Conservation (phyloP, 2,797 vertebrate species). For the Sebastes oblongus region DNA sequence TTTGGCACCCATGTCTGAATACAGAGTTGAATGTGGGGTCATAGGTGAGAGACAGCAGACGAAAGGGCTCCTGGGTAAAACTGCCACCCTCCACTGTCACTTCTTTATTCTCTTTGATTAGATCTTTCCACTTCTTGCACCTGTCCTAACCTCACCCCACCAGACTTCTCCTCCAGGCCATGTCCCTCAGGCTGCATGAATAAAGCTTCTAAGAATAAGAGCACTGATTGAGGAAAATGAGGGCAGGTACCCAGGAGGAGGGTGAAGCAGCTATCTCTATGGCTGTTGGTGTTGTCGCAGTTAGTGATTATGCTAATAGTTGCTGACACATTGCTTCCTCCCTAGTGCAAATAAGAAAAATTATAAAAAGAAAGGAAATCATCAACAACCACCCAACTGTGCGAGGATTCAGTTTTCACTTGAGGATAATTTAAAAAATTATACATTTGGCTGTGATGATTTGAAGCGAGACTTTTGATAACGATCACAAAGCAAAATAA, state of each 20-base stretch:
- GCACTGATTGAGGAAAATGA: constrained; percentile 50
- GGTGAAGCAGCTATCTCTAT: neutral
- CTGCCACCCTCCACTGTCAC: constrained; percentile 25
- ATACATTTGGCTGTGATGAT: neutral
- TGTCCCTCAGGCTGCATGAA: constrained; percentile 42
- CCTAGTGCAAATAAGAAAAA: neutral
- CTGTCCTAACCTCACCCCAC: neutral
- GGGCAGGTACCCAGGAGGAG: constrained; percentile 28
- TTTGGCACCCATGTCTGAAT: neutral
- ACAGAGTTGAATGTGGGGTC: constrained; percentile 34
- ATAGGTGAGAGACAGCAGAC: constrained; percentile 30
- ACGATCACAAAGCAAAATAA: neutral
- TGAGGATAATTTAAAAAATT: neutral
- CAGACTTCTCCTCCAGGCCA: constrained; percentile 14
- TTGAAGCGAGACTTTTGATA: neutral
- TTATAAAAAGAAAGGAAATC: neutral
- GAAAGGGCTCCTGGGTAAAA: constrained; percentile 43
- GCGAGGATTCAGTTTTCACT: neutral
- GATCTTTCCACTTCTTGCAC: constrained; percentile 44
- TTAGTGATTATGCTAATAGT: constrained; percentile 45
- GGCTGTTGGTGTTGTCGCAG: constrained; percentile 28
- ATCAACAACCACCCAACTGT: neutral
- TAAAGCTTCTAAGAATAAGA: constrained; percentile 53
- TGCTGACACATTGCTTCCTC: constrained; percentile 39
- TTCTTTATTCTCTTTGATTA: constrained; percentile 58